A percentile compares a stretch with the other conserved stretches of the same genome.
phyloP scores from a whole-genome alignment of 2,888 invertebrate species.

The Apotomis turbidana region DNA sequence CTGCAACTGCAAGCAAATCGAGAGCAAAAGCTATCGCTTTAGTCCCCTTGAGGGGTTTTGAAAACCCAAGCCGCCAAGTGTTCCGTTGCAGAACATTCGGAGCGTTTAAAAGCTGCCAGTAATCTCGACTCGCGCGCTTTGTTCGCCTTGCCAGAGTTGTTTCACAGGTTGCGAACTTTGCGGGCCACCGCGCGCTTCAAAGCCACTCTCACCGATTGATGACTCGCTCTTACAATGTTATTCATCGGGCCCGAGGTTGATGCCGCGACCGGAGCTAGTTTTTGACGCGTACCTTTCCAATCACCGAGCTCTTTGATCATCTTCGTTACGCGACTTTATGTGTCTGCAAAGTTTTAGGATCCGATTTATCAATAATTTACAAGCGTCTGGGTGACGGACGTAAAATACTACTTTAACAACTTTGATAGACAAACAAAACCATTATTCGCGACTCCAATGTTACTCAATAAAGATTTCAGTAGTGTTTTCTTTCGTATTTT shows the following conservation, averaged over 20 bases:
- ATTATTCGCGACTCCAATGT: slow-evolving; percentile 11
- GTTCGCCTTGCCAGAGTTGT: slow-evolving; percentile 57
- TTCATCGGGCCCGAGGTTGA: slow-evolving; percentile 46
- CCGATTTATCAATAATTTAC: slow-evolving; percentile 15
- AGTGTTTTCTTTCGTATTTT: neutral
- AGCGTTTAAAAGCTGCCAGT: slow-evolving; percentile 65
- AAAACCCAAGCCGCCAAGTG: slow-evolving; percentile 61
- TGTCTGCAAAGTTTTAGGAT: slow-evolving; percentile 32
- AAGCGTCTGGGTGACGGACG: slow-evolving; percentile 6
- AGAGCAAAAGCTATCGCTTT: slow-evolving; percentile 64
- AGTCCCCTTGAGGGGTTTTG: slow-evolving; percentile 62
- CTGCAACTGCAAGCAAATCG: slow-evolving; percentile 61
- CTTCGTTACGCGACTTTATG: slow-evolving; percentile 35
- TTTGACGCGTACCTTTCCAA: slow-evolving; percentile 34
- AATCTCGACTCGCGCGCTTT: slow-evolving; percentile 63
- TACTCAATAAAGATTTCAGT: neutral
- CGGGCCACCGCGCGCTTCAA: slow-evolving; percentile 49
- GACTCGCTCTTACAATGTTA: slow-evolving; percentile 49
- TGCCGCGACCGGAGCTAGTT: slow-evolving; percentile 25
- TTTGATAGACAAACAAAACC: slow-evolving; percentile 29
- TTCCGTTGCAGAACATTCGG: slow-evolving; percentile 57
- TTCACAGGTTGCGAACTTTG: slow-evolving; percentile 63
- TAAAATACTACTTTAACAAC: slow-evolving; percentile 30
- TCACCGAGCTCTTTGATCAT: slow-evolving; percentile 41
- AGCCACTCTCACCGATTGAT: slow-evolving; percentile 52